A percentile compares a stretch with the other conserved stretches of the same genome.
Conservation (phyloP, 1,140 invertebrate species). For the Drosophila ananassae region DNA sequence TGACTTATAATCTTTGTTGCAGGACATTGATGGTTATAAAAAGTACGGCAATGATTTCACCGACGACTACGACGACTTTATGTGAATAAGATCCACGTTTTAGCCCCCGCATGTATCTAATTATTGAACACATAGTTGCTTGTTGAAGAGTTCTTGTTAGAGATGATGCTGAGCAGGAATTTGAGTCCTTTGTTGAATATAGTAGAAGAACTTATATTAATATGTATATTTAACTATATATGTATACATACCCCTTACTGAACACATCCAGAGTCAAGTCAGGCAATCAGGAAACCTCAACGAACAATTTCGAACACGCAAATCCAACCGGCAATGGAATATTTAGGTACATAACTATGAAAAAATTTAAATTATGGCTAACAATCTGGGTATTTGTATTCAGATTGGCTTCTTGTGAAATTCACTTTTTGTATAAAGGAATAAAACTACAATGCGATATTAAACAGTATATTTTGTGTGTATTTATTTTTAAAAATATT, state of each 20-base stretch:
- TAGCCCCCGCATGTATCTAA: constrained; percentile 60
- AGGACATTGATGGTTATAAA: constrained; percentile 84
- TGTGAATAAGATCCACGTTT: constrained; percentile 84
- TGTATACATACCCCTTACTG: constrained; percentile 43
- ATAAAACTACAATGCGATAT: constrained; percentile 69
- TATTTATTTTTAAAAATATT: background rate
- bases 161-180: constrained; percentile 68
- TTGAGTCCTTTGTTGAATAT: constrained; percentile 72
- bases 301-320: constrained; percentile 61
- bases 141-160: constrained; percentile 73
- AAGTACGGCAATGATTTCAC: constrained; percentile 85
- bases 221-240: constrained; percentile 60
- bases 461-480: constrained; percentile 46
- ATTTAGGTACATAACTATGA: constrained; percentile 45
- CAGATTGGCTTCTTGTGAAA: constrained; percentile 73
- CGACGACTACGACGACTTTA: constrained; percentile 88
- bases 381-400: constrained; percentile 22
- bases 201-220: constrained; percentile 50
- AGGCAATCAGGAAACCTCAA: constrained; percentile 79
- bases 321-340: constrained; percentile 36
- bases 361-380: constrained; percentile 29
- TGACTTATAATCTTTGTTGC: constrained; percentile 57
- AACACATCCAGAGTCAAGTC: constrained; percentile 61
- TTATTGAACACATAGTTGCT: constrained; percentile 75
- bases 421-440: constrained; percentile 76